Conservation (phyloP, 2,797 vertebrate genomes). For the Malurus splendens region DNA sequence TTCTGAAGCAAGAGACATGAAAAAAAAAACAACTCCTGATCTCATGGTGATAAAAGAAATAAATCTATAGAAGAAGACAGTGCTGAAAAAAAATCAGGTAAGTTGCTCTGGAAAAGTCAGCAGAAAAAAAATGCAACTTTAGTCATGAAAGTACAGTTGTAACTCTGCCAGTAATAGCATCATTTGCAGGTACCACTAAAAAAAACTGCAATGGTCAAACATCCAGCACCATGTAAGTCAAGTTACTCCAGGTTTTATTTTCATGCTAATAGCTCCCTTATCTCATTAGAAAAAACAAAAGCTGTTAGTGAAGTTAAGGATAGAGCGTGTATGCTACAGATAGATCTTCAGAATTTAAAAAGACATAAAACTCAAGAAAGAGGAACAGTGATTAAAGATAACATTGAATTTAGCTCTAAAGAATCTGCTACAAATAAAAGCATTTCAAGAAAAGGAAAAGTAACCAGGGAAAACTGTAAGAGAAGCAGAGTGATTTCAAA, state of each 20-base stretch:
- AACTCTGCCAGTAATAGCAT: slow-evolving; percentile 62
- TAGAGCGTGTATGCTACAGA: neutral
- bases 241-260: neutral
- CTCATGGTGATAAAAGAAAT: neutral
- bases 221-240: slow-evolving; percentile 10
- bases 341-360: neutral
- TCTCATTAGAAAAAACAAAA: neutral
- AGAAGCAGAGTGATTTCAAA: neutral
- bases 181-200: slow-evolving; percentile 61
- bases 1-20: neutral
- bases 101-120: neutral
- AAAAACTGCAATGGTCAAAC: slow-evolving; percentile 28
- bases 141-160: neutral
- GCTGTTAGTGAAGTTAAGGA: neutral
- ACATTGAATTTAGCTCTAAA: neutral
- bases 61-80: neutral
- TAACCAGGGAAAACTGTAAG: neutral
- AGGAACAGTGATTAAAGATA: neutral
- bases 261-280: neutral
- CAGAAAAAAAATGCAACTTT: neutral
- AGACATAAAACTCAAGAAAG: neutral
- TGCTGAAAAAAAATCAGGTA: neutral
- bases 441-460: neutral
- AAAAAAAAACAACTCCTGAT: neutral
- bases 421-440: neutral